phyloP scores from a whole-genome alignment of 1,140 invertebrate genomes.

The Brachionus koreanus region DNA sequence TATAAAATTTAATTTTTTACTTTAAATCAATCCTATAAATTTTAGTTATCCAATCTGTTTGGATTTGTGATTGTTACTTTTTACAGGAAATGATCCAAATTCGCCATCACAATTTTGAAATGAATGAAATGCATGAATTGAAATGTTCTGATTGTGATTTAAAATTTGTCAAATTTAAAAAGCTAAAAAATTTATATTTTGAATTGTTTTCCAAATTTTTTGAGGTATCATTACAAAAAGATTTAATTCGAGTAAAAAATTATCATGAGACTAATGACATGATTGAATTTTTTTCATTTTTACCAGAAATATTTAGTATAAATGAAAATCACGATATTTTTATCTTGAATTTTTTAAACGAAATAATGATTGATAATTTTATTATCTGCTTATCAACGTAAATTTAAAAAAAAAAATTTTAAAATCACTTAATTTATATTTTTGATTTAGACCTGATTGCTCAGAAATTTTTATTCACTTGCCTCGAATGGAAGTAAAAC shows the following conservation, averaged over 20 bases:
- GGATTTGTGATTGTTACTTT: background rate
- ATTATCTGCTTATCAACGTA: background rate
- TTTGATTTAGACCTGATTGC: background rate
- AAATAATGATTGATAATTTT: background rate
- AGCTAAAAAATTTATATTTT: background rate
- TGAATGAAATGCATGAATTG: background rate
- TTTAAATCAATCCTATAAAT: too few relatives aligned
- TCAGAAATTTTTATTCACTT: background rate
- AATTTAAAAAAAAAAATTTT: background rate
- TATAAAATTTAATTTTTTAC: too few relatives aligned
- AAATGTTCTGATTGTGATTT: background rate
- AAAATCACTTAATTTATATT: too few relatives aligned
- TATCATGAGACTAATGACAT: too few relatives aligned
- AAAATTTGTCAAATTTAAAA: background rate
- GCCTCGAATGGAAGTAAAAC: background rate
- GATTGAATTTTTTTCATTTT: too few relatives aligned
- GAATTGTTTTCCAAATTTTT: background rate
- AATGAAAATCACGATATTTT: background rate
- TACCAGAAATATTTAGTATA: background rate
- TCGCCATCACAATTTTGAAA: background rate
- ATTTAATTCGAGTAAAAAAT: too few relatives aligned
- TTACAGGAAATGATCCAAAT: background rate
- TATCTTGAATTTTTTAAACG: background rate
- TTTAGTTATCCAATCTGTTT: background rate
- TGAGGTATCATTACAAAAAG: background rate